phyloP scores from a whole-genome alignment of 2,797 vertebrate genomes.

The Eospalax fontanierii region DNA sequence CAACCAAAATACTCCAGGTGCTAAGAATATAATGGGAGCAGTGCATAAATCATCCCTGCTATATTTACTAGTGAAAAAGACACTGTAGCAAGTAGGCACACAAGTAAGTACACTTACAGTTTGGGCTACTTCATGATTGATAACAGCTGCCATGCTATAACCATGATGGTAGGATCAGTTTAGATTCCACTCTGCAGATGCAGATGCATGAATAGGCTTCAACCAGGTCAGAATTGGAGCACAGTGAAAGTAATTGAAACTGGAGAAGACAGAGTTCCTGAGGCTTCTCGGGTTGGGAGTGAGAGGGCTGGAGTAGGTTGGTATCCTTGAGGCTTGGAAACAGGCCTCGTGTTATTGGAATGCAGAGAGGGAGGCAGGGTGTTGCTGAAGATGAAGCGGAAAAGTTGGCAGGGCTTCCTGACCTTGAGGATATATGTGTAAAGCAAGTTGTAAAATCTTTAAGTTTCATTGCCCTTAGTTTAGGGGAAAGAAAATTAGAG shows the following conservation, averaged over 20 bases:
- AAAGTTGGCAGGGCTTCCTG: background rate
- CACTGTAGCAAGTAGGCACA: slow-evolving; percentile 16
- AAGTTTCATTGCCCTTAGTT: slow-evolving; percentile 56
- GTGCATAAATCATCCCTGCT: background rate
- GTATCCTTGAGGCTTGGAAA: background rate
- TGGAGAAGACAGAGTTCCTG: background rate
- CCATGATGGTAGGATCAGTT: background rate
- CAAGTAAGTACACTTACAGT: background rate
- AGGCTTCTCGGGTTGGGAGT: background rate
- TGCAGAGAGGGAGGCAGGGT: background rate
- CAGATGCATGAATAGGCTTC: background rate
- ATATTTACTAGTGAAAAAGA: slow-evolving; percentile 29
- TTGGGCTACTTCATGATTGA: slow-evolving; percentile 27
- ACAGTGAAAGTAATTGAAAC: background rate
- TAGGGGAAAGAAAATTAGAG: background rate
- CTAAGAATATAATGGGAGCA: slow-evolving; percentile 17
- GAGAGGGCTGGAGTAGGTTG: background rate
- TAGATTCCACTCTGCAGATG: slow-evolving; percentile 29
- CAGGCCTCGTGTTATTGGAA: background rate
- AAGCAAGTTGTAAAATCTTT: background rate
- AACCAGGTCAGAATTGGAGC: slow-evolving; percentile 14
- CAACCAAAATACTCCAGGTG: slow-evolving; percentile 16
- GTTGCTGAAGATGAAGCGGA: background rate
- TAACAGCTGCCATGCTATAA: background rate
- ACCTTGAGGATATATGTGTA: background rate